These are phyloP conservation scores for Ferrisia virgata DNA, from an alignment of 2,888 invertebrate species.

Conservation along the genomic window DNA sequence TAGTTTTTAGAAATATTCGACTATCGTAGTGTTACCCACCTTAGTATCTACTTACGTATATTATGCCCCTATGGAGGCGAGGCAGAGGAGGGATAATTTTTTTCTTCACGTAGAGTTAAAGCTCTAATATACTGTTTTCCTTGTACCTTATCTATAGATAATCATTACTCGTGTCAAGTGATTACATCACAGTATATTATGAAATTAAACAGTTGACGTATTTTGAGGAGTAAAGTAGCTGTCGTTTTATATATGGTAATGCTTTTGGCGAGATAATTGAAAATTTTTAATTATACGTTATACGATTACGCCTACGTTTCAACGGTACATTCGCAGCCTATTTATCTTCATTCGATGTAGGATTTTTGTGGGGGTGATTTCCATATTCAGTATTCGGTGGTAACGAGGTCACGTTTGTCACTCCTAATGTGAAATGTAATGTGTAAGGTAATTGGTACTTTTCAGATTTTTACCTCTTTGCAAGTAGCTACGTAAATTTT, in stretches of 20 bases:
- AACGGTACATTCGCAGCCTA: neutral
- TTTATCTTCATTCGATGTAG: conserved; percentile 4
- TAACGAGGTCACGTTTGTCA: conserved; percentile 21
- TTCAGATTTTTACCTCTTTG: neutral
- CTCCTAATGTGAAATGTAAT: conserved; percentile 7
- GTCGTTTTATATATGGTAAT: conserved; percentile 13
- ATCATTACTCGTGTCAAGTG: neutral
- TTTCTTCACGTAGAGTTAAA: no score
- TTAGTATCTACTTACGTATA: no score
- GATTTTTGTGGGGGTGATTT: conserved; percentile 27
- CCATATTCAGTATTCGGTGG: conserved; percentile 1
- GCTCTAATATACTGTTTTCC: no score
- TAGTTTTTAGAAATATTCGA: no score
- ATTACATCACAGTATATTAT: neutral
- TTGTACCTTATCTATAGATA: no score
- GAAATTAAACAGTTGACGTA: neutral
- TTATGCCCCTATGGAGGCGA: no score
- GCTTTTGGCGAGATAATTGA: conserved; percentile 15
- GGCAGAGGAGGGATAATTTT: neutral
- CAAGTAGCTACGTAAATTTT: neutral
- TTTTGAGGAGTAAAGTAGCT: neutral
- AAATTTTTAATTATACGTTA: neutral
- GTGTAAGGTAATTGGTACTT: neutral
- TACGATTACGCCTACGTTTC: neutral
- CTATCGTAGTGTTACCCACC: no score